Base-by-base conservation (phyloP, 2,888 invertebrate species). In the Aromia moschata region DNA sequence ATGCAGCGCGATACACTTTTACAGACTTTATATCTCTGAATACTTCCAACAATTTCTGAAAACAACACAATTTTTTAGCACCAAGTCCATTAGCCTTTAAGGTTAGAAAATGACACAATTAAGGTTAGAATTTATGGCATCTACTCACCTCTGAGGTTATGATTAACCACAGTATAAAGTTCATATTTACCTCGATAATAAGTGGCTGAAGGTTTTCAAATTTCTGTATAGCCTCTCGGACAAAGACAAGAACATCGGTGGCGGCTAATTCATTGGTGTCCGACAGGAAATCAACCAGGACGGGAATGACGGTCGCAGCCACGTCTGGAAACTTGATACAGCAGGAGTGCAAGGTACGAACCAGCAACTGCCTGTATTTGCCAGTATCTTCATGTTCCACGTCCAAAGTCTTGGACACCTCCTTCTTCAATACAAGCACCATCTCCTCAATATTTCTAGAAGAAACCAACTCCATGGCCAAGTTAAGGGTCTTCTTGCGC, bases 241-340 rank as follows among this genome's bases (percentile, higher is more conserved):
- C 89, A 83, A 99, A 98, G 56, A 96, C 87, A 63, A 99, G 84
- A 10, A 99, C 98, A 83, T 98, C 98, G 0, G 89, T 87, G 1
- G 99, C 96, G 16, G 97, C 98, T 53, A 91, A 83, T 79, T 95
- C 94, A 78, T 92, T 91, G 55, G 89, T 92, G 76, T 95, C 95
- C 0, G 92, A 91, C 20, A 98, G 83, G 82, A 98, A 93, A 79
- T 98, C 98, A 72, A 95, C 89, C 70, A 99, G 82, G 41, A 97
- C 95, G 14, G 98, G 98, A 67, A 98, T 95, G 47, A 98, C 95
- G 59, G 91, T 89, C 49, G 89, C 89, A 7, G 97, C 96, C 54
- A 98, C 96, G 80, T 98, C 97, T 0, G 98, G 96, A 83, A 96
- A 96, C 83, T 96, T 96, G 71, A 97, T 91, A 53, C 94, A 94